Conservation (phyloP, 2,113 vertebrate genomes). For the Furnarius figulus region DNA sequence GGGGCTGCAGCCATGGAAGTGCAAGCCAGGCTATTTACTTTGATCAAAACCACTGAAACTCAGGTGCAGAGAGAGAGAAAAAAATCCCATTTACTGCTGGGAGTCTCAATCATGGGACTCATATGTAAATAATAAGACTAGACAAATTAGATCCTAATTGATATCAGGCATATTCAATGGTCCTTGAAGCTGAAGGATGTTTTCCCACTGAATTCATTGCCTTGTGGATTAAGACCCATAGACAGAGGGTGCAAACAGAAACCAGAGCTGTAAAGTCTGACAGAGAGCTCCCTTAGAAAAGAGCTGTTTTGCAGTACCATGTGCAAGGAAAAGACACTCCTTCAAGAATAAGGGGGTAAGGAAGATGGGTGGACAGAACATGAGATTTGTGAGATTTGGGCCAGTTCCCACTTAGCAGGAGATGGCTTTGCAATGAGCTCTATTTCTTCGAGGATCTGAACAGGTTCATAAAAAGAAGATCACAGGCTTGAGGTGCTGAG, state of each 20-base stretch:
- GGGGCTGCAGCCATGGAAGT: not conserved
- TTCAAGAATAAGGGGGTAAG: not conserved
- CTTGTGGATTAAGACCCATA: not conserved
- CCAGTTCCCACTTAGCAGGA: not conserved
- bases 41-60: not conserved
- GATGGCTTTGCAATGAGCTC: not conserved
- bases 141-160: constrained; percentile 39
- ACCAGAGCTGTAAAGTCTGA: not conserved
- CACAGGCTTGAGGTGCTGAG: not conserved
- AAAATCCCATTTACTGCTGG: not conserved
- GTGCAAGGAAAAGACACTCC: not conserved
- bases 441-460: not conserved
- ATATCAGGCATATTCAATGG: not conserved
- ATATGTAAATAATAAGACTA: constrained; percentile 20
- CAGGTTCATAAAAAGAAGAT: not conserved
- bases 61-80: not conserved
- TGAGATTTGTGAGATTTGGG: not conserved
- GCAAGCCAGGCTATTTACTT: not conserved
- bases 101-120: not conserved
- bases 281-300: not conserved
- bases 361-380: not conserved
- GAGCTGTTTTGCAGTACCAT: not conserved
- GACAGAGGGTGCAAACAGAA: constrained; percentile 8
- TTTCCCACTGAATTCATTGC: constrained; percentile 4
- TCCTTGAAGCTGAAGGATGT: constrained; percentile 1